Evolutionary conservation across 2,113 vertebrate species (phyloP).

Genomic region (Indicator indicator): DNA sequence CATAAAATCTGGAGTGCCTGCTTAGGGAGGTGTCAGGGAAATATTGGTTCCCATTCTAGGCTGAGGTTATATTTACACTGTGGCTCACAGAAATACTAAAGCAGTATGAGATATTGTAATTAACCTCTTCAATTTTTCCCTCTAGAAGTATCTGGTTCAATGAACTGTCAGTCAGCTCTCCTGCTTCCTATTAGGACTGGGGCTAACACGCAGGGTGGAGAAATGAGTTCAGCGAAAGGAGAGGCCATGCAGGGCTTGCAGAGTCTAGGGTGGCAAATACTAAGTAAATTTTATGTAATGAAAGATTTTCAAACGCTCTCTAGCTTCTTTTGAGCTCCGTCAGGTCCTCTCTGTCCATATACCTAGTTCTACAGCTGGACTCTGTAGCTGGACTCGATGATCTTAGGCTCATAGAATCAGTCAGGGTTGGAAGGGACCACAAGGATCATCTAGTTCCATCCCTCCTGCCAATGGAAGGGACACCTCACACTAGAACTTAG

Average conservation of each 20-base stretch:
- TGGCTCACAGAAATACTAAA: slow-evolving; percentile 52
- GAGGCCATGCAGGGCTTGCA: background rate
- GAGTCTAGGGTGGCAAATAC: background rate
- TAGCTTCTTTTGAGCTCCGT: background rate
- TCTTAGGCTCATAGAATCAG: no score
- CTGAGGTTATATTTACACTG: slow-evolving; percentile 43
- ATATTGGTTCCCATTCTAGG: slow-evolving; percentile 57
- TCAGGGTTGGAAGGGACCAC: no score
- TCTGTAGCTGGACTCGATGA: no score
- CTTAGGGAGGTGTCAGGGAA: slow-evolving; percentile 66
- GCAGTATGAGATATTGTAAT: slow-evolving; percentile 55
- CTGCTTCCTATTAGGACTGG: background rate
- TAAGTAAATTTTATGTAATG: background rate
- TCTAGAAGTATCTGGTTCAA: slow-evolving; percentile 49
- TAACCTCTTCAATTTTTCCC: slow-evolving; percentile 57
- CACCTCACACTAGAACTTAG: no score
- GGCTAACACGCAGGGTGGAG: background rate
- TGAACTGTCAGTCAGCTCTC: slow-evolving; percentile 49
- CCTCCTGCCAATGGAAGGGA: no score
- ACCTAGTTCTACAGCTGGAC: background rate
- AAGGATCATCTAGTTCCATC: no score
- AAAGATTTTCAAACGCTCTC: background rate
- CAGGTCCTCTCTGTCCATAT: background rate
- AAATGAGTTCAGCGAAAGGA: background rate
- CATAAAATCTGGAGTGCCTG: slow-evolving; percentile 63